Evolutionary conservation across 2,888 invertebrate genomes (phyloP), one percentile per base, ranked within the genome.

Genomic region (Epirrhoe alternata): DNA sequence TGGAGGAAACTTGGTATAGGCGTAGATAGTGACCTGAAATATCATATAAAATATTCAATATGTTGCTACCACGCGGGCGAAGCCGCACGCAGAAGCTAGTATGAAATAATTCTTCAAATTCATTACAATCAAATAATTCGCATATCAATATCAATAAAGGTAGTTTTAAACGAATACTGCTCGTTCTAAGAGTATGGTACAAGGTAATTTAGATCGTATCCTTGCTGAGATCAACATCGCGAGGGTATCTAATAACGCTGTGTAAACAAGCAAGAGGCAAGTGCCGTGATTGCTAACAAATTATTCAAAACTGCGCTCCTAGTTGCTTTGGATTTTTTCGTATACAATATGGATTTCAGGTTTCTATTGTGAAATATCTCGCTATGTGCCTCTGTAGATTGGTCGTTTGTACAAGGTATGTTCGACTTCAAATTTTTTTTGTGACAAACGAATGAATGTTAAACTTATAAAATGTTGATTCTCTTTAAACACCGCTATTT

Each of bases 121-220:
- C n/a, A n/a, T n/a, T n/a, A n/a, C n/a, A n/a, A n/a, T n/a, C n/a
- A n/a, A n/a, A n/a, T n/a, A n/a, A n/a, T n/a, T n/a, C n/a, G n/a
- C n/a, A n/a, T n/a, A n/a, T n/a, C n/a, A n/a, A n/a, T n/a, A 10
- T 38, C 24, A 24, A 35, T 33, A 0, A n/a, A 54, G 60, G 12
- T 62, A 35, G 6, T 8, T 58, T 33, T 47, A 30, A 10, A 42
- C 14, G n/a, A 6, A 56, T 31, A 55, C 60, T 14, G 49, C 68
- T 33, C 33, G 33, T 1, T 54, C 66, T 71, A 74, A 66, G 62
- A 60, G 70, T 72, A 69, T 68, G 70, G 71, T 75, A 76, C 74
- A 75, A 75, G 76, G 73, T 70, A 76, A 77, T 77, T 77, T 75
- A 76, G 77, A 77, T 76, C 70, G 74, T 77, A 77, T 77, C 77